A percentile compares a stretch with the other conserved stretches of the same genome.
Evolutionary conservation across 2,797 vertebrate genomes (phyloP).

Genomic region (Myoxocephalus aenaeus): DNA sequence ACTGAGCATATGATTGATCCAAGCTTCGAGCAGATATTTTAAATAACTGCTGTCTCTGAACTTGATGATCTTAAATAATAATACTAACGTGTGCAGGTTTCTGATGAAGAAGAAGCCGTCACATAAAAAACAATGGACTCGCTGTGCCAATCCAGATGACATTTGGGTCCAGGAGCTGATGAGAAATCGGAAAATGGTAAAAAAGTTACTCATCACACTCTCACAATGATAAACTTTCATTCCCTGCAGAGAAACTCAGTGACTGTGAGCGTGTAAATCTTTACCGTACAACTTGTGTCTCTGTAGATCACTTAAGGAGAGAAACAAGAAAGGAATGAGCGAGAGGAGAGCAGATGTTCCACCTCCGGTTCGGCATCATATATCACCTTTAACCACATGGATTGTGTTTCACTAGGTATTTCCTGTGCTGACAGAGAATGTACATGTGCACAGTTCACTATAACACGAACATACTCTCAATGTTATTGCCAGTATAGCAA

Average conservation of each 20-base stretch:
- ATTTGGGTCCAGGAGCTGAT: slow-evolving; percentile 39
- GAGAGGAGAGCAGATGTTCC: slow-evolving; percentile 17
- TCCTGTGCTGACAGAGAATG: slow-evolving; percentile 57
- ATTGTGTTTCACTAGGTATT: slow-evolving; percentile 41
- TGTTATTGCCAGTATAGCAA: slow-evolving; percentile 28
- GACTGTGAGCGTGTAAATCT: background rate
- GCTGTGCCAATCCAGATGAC: slow-evolving; percentile 74
- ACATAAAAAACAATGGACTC: accelerated
- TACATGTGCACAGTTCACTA: slow-evolving; percentile 40
- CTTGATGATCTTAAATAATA: background rate
- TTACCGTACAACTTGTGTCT: slow-evolving; percentile 21
- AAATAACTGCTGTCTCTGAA: background rate
- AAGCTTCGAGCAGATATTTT: background rate
- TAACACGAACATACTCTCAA: slow-evolving; percentile 4
- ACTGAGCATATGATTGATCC: background rate
- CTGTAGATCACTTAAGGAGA: slow-evolving; percentile 32
- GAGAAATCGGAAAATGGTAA: background rate
- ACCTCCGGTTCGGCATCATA: slow-evolving; percentile 2
- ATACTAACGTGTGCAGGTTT: slow-evolving; percentile 65
- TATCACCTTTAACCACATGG: slow-evolving; percentile 33
- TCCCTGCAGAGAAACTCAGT: background rate
- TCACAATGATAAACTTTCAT: background rate
- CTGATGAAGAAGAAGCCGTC: slow-evolving; percentile 18
- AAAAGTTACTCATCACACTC: slow-evolving; percentile 4
- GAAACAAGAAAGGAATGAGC: slow-evolving; percentile 6